Base-by-base conservation (phyloP, 2,113 vertebrate genomes). In the Dasyprocta punctata region DNA sequence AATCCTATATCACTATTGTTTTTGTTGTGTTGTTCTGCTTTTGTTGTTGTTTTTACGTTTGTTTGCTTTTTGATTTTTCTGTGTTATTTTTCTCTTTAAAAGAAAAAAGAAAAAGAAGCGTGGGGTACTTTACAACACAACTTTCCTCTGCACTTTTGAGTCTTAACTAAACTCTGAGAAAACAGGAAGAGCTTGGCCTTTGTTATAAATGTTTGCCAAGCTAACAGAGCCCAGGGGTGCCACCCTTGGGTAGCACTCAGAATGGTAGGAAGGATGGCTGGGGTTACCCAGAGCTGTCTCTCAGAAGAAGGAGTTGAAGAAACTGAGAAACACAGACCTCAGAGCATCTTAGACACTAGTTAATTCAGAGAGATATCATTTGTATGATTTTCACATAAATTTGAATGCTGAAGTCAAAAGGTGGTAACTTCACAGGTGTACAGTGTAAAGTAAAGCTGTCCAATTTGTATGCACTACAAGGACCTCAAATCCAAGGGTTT, bases 331-430 rank as follows among this genome's bases (percentile, higher is more conserved):
- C 38, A 47, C 13, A 28, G 14, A n/a, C 24, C 30, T 52, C 30
- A 17, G 24, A 54, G 78, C 13, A 14, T 19, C 14, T 22, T 8
- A 12, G 65, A n/a, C 30, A 36, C 58, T 41, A 26, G 41, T 5
- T 52, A 11, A 82, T 12, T 36, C 89, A 19, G 61, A 69, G 84
- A 30, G 10, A 10, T 3, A 3, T 54, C 9, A 26, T 89, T 85
- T 75, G 75, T 83, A 94, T 65, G 73, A 86, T 52, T 49, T 82
- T 69, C 41, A 83, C 92, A 86, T 92, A 91, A 82, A 94, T 73
- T 41, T 86, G 22, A 90, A 89, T 44, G 63, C 4, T 77, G 58
- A 86, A 81, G 86, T 90, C 69, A 89, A 95, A 95, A 94, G 12
- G 86, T 33, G 33, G 38, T 36, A 93, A 86, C 33, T 54, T 33